A percentile compares a stretch with the other conserved stretches of the same genome.
Conservation (phyloP, 92 coral and sea anemone genomes). For the Heliopora coerulea region DNA sequence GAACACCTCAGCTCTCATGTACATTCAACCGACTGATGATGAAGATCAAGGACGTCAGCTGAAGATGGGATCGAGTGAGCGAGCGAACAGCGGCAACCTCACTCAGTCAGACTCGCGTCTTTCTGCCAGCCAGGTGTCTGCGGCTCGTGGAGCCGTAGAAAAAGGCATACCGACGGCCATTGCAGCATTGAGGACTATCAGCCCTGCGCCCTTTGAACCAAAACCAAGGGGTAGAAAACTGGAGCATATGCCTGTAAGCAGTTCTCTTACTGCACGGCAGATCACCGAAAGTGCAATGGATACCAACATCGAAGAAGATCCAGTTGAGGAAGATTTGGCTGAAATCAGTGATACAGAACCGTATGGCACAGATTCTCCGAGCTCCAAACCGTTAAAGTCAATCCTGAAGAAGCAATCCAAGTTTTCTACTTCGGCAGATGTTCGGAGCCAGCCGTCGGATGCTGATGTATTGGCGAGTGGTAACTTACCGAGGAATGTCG, state of each 20-base stretch:
- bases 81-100: no score
- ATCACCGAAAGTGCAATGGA: not conserved
- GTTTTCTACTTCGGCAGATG: not conserved
- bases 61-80: not conserved
- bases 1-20: conserved; percentile 17
- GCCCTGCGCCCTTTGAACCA: not conserved
- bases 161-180: not conserved
- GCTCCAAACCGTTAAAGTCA: conserved; percentile 19
- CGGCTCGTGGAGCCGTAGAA: not conserved
- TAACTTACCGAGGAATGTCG: conserved; percentile 55
- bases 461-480: conserved; percentile 17
- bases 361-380: not conserved
- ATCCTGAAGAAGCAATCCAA: conserved; percentile 38
- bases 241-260: not conserved
- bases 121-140: not conserved
- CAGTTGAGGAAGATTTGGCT: conserved; percentile 1
- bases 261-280: not conserved
- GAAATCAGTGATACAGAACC: conserved; percentile 9
- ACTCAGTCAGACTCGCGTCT: not conserved
- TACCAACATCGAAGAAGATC: not conserved
- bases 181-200: conserved; percentile 3
- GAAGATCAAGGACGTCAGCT: not conserved
- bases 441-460: not conserved
- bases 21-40: conserved; percentile 32
- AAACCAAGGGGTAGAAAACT: not conserved